phyloP scores from a whole-genome alignment of 2,113 vertebrate species.

The zebrafish (Danio rerio) region GRCz12tu NC_133181.1:24831001-24831500 shows the following conservation, averaged over 20 bases:
- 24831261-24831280: conserved; percentile 61
- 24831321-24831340: conserved; percentile 37
- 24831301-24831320: conserved; percentile 62
- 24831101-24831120: conserved; percentile 74
- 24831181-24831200: conserved; percentile 58
- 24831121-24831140: conserved; percentile 69
- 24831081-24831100: conserved; percentile 66
- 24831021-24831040: conserved; percentile 61
- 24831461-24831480: no score
- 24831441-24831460: neutral
- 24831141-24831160: conserved; percentile 79
- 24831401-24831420: conserved; percentile 1
- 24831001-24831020: conserved; percentile 53
- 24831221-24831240: conserved; percentile 41
- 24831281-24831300: conserved; percentile 61
- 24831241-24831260: conserved; percentile 64
- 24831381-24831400: conserved; percentile 5
- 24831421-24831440: conserved; percentile 2
- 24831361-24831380: conserved; percentile 22
- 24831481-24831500: no score
- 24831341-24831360: neutral
- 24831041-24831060: conserved; percentile 71
- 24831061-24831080: conserved; percentile 76
- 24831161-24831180: conserved; percentile 69
- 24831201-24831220: conserved; percentile 25